Percentiles rank a stretch among this genome's conserved stretches.
phyloP scores from a whole-genome alignment of 1,140 invertebrate species.

The Diachasma alloeum region DNA sequence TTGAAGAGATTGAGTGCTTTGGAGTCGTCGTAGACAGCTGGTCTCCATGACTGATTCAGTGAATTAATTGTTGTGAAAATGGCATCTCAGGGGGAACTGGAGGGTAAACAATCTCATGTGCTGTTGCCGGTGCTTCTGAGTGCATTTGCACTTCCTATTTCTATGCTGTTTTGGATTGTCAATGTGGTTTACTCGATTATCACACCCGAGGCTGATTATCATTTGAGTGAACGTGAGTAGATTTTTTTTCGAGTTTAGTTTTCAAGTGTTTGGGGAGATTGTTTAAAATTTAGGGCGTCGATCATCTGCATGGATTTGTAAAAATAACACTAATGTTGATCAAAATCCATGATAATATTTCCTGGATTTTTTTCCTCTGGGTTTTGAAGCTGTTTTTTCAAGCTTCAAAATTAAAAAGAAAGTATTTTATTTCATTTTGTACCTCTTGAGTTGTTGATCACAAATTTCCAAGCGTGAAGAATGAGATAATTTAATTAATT shows the following conservation, averaged over 20 bases:
- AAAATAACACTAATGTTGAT: no score
- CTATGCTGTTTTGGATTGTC: constrained; percentile 76
- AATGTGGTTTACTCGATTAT: constrained; percentile 74
- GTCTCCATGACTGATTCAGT: not conserved
- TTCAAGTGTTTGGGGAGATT: no score
- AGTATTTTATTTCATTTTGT: no score
- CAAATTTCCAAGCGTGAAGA: no score
- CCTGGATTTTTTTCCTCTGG: no score
- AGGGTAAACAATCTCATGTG: constrained; percentile 36
- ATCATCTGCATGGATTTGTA: no score
- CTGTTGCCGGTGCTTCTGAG: constrained; percentile 72
- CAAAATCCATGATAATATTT: no score
- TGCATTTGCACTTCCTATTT: constrained; percentile 74
- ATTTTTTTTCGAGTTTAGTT: not conserved
- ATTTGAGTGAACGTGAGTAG: constrained; percentile 66
- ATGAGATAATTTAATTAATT: no score
- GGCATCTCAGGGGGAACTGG: not conserved
- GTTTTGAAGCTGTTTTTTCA: no score
- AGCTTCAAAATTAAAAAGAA: no score
- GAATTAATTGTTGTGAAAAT: not conserved
- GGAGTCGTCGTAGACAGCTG: not conserved
- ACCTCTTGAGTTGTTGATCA: no score
- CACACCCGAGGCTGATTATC: constrained; percentile 56
- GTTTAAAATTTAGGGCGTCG: no score
- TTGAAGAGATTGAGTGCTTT: not conserved